Base-by-base conservation (phyloP, 2,888 invertebrate species). In the Agrotis puta region DNA sequence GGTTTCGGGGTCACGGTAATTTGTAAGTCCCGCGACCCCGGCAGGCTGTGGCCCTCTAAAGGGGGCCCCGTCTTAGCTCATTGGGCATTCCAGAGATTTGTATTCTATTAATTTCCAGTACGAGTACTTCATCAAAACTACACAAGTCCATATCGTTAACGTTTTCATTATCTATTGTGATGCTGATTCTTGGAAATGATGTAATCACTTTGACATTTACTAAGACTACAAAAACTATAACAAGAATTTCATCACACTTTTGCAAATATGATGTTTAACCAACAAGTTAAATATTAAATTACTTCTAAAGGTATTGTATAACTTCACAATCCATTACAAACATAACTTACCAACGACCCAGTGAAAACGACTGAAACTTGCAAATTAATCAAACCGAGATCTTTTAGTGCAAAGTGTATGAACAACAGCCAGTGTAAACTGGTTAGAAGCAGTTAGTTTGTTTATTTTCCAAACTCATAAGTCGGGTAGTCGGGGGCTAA, bases 381-480 rank as follows among this genome's bases (percentile, higher is more conserved):
- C 22, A 64, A 62, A 58, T 64, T 63, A 63, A 71, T 61, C 51
- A 51, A 63, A 59, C 20, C 48, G 13, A 61, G 18, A 50, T 56
- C 22, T 39, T 16, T 50, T 57, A 54, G 22, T 14, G 24, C 13
- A 16, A 58, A 50, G 50, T 69, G 47, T 64, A 27, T 33, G 47
- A 58, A 77, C 65, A 70, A 59, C 76, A 70, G 65, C 62, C 59
- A 81, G 58, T 70, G 33, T 3, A 48, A 79, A 64, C 64, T 33
- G 20, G 76, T 58, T 76, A 20, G 45, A 45, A 53, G 64, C 56
- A 61, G 61, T 61, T 74, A 59, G 64, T 70, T 56, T 71, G 66
- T 77, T 77, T 77, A 62, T 61, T 71, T 76, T 70, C 64, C 3
- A 53, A 79, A 81, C 48, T 81, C 48, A 20, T 54, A 70, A 70